Conservation (phyloP, 2,888 invertebrate species). For the Mimumesa dahlbomi region DNA sequence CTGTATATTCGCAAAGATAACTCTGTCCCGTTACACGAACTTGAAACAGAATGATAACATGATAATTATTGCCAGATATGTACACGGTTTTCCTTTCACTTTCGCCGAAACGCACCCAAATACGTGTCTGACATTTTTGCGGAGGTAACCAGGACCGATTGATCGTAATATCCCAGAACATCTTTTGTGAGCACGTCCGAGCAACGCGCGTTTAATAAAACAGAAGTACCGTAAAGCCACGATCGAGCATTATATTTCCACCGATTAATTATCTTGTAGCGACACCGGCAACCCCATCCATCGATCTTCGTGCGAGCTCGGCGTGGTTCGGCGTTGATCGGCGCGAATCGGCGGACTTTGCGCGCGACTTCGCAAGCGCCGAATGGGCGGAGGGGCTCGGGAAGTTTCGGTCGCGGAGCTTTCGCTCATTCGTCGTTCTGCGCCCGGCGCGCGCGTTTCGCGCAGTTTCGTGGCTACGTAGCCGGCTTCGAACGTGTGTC, state of each 20-base stretch:
- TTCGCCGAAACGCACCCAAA: too few relatives aligned
- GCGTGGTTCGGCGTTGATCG: conserved; percentile 61
- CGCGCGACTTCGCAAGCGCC: conserved; percentile 48
- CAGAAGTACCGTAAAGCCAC: conserved; percentile 33
- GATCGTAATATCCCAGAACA: background rate
- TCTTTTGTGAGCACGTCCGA: conserved; percentile 16
- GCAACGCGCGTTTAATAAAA: conserved; percentile 37
- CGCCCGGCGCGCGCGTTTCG: conserved; percentile 55
- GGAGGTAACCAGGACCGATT: too few relatives aligned
- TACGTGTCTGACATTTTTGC: too few relatives aligned
- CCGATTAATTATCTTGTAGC: conserved; percentile 64
- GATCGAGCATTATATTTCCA: conserved; percentile 62
- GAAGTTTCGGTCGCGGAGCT: conserved; percentile 57
- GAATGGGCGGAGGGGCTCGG: conserved; percentile 66
- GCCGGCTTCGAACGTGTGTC: conserved; percentile 27
- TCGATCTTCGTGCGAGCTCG: conserved; percentile 62
- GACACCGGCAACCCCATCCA: conserved; percentile 52
- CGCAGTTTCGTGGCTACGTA: conserved; percentile 28
- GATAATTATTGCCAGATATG: too few relatives aligned
- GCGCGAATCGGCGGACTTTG: conserved; percentile 44
- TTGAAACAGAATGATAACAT: too few relatives aligned
- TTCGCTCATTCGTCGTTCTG: conserved; percentile 68
- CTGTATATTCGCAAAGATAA: too few relatives aligned
- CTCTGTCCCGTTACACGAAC: too few relatives aligned
- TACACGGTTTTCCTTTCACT: too few relatives aligned